Conservation (phyloP, 37 sponge, comb jelly and placozoan genomes). For the Beroe forskalii region DNA sequence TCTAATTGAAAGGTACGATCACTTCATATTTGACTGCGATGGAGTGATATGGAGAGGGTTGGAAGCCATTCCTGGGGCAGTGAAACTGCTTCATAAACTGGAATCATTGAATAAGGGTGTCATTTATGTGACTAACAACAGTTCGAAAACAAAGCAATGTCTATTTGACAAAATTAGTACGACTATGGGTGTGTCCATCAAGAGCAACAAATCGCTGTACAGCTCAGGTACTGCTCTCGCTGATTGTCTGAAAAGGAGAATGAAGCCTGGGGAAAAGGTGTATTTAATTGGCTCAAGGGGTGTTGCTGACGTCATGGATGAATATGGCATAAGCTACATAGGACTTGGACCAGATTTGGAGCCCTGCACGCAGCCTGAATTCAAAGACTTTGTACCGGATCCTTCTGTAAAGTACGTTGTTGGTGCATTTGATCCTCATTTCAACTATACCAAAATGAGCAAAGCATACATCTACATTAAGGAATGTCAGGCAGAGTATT, state of each 20-base stretch:
- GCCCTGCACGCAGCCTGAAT: background rate
- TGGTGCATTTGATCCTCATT: constrained; percentile 52
- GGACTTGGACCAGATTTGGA: constrained; percentile 61
- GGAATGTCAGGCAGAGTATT: constrained; percentile 35
- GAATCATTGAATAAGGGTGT: background rate
- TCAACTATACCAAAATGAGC: constrained; percentile 59
- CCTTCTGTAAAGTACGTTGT: constrained; percentile 58
- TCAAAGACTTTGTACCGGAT: constrained; percentile 33
- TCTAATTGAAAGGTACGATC: constrained; percentile 11
- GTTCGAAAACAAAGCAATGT: constrained; percentile 12
- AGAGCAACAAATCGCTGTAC: constrained; percentile 3
- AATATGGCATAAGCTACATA: background rate
- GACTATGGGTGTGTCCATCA: constrained; percentile 6
- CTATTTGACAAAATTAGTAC: background rate
- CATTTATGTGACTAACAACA: constrained; percentile 66
- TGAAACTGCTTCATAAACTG: constrained; percentile 8
- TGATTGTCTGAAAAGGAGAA: background rate
- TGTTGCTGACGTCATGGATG: background rate
- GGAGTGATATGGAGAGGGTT: constrained; percentile 66
- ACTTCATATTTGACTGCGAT: constrained; percentile 67
- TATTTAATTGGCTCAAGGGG: constrained; percentile 66
- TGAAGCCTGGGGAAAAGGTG: constrained; percentile 56
- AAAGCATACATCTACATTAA: constrained; percentile 66
- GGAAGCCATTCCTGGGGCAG: constrained; percentile 37
- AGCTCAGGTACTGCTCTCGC: constrained; percentile 57